Conservation (phyloP, 2,113 vertebrate genomes). For the Probosciger aterrimus region DNA sequence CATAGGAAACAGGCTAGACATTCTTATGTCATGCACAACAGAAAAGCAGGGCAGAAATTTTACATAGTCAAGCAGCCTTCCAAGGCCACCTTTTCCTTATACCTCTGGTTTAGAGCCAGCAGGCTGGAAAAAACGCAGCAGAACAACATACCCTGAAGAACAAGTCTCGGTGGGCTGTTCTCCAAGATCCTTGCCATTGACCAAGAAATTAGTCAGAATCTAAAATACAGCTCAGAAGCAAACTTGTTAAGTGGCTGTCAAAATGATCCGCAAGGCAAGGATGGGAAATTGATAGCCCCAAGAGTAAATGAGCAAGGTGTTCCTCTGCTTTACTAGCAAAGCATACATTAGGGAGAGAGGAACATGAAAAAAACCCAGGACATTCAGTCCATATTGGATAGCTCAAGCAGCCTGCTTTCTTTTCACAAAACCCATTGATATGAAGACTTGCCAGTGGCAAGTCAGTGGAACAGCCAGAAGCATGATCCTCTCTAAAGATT, state of each 20-base stretch:
- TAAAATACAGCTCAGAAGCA: background rate
- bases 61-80: background rate
- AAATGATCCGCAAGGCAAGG: background rate
- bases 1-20: background rate
- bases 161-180: background rate
- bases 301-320: background rate
- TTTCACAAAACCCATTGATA: background rate
- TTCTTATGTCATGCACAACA: background rate
- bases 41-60: background rate
- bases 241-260: background rate
- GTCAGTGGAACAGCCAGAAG: background rate
- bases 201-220: background rate
- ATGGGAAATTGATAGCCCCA: background rate
- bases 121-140: background rate
- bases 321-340: background rate
- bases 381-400: background rate
- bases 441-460: background rate
- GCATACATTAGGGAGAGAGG: background rate
- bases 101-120: background rate
- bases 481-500: background rate
- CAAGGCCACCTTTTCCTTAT: rapidly evolving
- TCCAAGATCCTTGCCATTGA: background rate
- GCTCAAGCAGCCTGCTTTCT: background rate
- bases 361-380: background rate
- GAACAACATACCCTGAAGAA: background rate